Conservation (phyloP, 1,140 invertebrate genomes). For the Contarinia nasturtii region DNA sequence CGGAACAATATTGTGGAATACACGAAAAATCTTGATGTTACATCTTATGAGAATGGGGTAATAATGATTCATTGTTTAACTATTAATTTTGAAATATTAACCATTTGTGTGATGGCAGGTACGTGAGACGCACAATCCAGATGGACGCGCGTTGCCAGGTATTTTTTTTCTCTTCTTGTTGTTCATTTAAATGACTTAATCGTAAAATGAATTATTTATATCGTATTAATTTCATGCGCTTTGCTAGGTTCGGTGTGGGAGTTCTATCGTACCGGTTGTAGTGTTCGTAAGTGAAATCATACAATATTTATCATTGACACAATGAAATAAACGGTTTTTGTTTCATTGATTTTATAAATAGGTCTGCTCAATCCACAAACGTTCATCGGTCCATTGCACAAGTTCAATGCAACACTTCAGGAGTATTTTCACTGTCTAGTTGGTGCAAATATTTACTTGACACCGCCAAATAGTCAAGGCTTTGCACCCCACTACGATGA, state of each 20-base stretch:
- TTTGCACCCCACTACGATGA: constrained; percentile 98
- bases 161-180: no score
- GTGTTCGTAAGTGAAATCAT: constrained; percentile 37
- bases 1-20: constrained; percentile 55
- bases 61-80: no score
- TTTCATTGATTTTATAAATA: no score
- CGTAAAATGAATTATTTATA: no score
- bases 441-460: constrained; percentile 87
- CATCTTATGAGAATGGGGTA: constrained; percentile 59
- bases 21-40: constrained; percentile 78
- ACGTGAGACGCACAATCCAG: constrained; percentile 74
- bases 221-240: no score
- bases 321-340: no score
- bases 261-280: constrained; percentile 77
- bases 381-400: constrained; percentile 44
- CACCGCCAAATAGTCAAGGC: constrained; percentile 87
- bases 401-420: constrained; percentile 59
- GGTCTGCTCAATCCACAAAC: constrained; percentile 80
- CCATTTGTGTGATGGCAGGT: no score
- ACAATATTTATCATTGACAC: no score
- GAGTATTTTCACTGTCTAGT: constrained; percentile 88
- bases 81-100: no score
- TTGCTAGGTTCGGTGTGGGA: constrained; percentile 74
- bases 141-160: constrained; percentile 48
- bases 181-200: no score